A percentile compares a stretch with the other conserved stretches of the same genome.
Evolutionary conservation across 1,140 invertebrate species (phyloP).

Genomic region (Penaeus chinensis): DNA sequence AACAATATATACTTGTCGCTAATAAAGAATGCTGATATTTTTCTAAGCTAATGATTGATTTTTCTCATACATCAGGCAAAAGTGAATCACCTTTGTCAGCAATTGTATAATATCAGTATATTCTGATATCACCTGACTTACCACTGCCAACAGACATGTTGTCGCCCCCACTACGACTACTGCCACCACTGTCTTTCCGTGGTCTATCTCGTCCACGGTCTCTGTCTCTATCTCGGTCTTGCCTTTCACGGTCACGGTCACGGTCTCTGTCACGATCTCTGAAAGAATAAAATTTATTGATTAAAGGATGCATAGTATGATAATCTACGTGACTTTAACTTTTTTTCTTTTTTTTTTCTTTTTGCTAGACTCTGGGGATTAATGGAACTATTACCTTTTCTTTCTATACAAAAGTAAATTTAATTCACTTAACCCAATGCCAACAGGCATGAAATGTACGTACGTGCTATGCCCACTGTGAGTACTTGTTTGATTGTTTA

Average conservation of each 20-base stretch:
- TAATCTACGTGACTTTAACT: no score
- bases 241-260: constrained; percentile 45
- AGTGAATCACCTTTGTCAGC: no score
- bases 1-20: background rate
- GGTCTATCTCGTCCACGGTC: constrained; percentile 65
- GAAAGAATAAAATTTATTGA: background rate
- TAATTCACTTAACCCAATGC: no score
- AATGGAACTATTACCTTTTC: no score
- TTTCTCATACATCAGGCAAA: background rate
- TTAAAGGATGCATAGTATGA: no score
- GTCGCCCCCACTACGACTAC: constrained; percentile 12
- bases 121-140: background rate
- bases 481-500: no score
- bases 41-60: background rate
- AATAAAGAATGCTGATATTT: constrained; percentile 2
- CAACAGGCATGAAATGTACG: no score
- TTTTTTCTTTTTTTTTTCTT: no score
- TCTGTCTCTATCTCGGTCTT: constrained; percentile 59
- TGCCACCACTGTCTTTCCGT: constrained; percentile 55
- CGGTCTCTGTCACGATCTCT: constrained; percentile 45
- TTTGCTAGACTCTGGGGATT: no score
- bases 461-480: no score
- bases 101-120: no score
- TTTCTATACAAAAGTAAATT: no score
- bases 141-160: constrained; percentile 13